These are phyloP conservation scores for Cheilosia vernalis DNA, from an alignment of 2,888 invertebrate genomes.

Conservation along the genomic window DNA sequence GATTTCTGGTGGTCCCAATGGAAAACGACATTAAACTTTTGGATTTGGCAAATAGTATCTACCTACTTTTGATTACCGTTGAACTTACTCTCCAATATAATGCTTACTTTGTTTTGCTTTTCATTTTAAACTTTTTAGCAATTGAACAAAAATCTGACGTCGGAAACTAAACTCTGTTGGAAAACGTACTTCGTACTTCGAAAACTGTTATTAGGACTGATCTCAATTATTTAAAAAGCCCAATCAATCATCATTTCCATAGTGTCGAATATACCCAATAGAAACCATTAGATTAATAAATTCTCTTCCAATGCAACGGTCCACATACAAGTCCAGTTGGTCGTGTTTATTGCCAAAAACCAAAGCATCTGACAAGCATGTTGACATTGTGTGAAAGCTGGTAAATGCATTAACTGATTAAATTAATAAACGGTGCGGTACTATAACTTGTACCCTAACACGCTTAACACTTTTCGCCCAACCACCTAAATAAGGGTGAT, in stretches of 20 bases:
- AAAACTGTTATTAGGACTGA: no score
- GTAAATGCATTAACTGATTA: conserved; percentile 65
- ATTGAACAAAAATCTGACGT: no score
- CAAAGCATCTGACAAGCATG: conserved; percentile 38
- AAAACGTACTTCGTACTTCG: no score
- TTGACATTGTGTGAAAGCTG: conserved; percentile 20
- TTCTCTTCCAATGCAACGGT: neutral
- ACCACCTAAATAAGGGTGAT: conserved; percentile 20
- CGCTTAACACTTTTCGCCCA: conserved; percentile 20
- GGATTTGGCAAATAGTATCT: no score
- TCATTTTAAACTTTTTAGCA: no score
- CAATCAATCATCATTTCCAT: neutral
- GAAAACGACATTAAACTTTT: no score
- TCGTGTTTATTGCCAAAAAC: conserved; percentile 3
- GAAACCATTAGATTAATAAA: conserved; percentile 6
- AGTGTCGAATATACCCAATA: neutral
- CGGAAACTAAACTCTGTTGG: no score
- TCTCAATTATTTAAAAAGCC: no score
- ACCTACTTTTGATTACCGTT: no score
- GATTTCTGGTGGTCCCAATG: no score
- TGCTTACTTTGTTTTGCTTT: no score
- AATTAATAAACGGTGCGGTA: conserved; percentile 35
- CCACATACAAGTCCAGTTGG: neutral
- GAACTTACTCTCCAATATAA: no score
- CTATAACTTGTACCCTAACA: conserved; percentile 48